Base-by-base conservation (phyloP, 2,888 invertebrate species). In the Nebria salina region DNA sequence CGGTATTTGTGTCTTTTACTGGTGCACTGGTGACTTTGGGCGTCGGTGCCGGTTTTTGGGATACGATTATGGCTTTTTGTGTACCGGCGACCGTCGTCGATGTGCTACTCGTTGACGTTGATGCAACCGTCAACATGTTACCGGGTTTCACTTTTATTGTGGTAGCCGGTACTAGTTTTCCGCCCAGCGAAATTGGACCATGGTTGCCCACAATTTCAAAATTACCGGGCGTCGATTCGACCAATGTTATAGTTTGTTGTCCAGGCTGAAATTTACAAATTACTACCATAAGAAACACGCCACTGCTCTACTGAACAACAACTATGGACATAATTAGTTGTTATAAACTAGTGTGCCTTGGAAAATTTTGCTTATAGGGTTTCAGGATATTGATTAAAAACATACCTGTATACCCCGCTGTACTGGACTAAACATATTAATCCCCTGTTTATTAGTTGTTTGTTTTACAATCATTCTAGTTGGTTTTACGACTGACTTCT, bases 111-210 rank as follows among this genome's bases (percentile, higher is more conserved):
- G 64, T 68, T 20, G 85, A 83, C 20, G 85, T 83, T 26, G 85
- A 83, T 42, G 85, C 81, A 43, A 84, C 83, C 13, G 85, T 83
- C 42, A 84, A 74, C 72, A 85, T 72, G 82, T 84, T 85, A 65
- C 83, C 83, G 79, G 84, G 82, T 83, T 85, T 85, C 72, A 84
- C 83, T 11, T 84, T 82, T 26, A 85, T 82, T 20, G 84, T 83
- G 26, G 83, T 84, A 72, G 85, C 82, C 7, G 85, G 83, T 75
- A 85, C 83, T n/a, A 86, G 82, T 82, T 86, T 87, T 20, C 86
- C 86, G 34, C 84, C 83, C n/a, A 86, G 82, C 4, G 84, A 82
- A 11, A 85, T 84, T 1, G 85, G 84, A 15, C 85, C 82, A 65
- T 84, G 86, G 74, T 85, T 85, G 25, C 86, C 82, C 11, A 83